Conservation (phyloP, 2,113 vertebrate genomes). For the Prionailurus viverrinus region DNA sequence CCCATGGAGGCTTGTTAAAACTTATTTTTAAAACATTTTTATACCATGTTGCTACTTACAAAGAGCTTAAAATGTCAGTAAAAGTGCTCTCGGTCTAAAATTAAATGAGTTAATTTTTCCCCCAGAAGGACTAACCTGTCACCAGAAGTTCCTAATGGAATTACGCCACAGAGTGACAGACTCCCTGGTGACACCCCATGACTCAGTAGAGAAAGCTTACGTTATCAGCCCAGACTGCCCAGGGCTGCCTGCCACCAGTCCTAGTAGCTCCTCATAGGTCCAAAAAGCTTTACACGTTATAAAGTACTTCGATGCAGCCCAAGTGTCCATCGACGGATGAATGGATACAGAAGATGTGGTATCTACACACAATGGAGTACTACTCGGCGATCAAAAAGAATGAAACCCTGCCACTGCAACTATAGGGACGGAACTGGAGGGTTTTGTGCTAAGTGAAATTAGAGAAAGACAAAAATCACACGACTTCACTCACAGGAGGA, state of each 20-base stretch:
- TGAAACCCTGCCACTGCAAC: too few relatives aligned
- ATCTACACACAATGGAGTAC: too few relatives aligned
- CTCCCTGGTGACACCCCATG: slow-evolving; percentile 3
- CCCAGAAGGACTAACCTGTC: slow-evolving; percentile 4
- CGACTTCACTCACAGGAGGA: too few relatives aligned
- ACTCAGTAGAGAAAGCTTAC: background rate
- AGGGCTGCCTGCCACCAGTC: background rate
- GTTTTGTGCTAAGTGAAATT: too few relatives aligned
- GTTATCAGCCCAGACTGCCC: too few relatives aligned
- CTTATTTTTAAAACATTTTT: background rate
- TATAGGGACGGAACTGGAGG: too few relatives aligned
- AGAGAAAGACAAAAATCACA: too few relatives aligned
- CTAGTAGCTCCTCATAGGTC: background rate
- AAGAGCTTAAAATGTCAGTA: slow-evolving; percentile 35
- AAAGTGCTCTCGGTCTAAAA: background rate
- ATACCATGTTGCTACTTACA: background rate
- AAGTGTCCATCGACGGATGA: too few relatives aligned
- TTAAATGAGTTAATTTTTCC: background rate
- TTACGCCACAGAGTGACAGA: slow-evolving; percentile 44
- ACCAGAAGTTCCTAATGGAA: slow-evolving; percentile 5
- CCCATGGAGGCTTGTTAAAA: background rate
- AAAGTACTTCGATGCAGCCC: background rate
- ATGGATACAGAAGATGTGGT: too few relatives aligned
- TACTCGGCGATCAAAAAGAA: too few relatives aligned
- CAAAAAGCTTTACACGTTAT: background rate